These are phyloP conservation scores for Hemibagrus wyckioides DNA, from an alignment of 2,113 vertebrate species.

Conservation along the genomic window DNA sequence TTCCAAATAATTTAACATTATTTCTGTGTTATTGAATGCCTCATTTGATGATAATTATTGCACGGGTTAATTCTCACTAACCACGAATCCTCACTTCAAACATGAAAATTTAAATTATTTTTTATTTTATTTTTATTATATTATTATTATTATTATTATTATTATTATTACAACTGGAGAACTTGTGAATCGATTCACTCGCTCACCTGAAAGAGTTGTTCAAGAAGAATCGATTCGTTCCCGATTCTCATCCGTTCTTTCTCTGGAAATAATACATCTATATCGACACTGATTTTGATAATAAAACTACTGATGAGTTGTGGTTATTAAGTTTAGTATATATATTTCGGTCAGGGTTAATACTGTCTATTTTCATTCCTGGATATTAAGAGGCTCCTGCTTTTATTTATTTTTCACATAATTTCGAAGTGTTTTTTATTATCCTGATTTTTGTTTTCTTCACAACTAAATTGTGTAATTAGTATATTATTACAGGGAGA, in stretches of 20 bases:
- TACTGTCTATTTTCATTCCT: background rate
- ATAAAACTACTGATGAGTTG: background rate
- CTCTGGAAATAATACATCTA: background rate
- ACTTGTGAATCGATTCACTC: background rate
- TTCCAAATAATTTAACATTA: background rate
- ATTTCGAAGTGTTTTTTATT: background rate
- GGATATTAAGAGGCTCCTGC: background rate
- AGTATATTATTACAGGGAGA: background rate
- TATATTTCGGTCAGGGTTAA: background rate
- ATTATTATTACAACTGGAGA: too few relatives aligned
- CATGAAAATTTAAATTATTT: too few relatives aligned
- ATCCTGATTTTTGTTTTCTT: background rate
- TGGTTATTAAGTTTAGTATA: background rate
- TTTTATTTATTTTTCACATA: background rate
- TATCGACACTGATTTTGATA: background rate
- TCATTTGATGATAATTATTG: background rate
- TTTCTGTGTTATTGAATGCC: background rate
- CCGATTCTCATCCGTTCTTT: background rate
- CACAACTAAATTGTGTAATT: background rate
- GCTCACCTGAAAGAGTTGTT: background rate
- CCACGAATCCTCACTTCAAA: too few relatives aligned
- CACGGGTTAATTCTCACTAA: background rate
- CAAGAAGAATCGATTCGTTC: background rate
- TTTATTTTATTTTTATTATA: too few relatives aligned
- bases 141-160: too few relatives aligned